Conservation (phyloP, 2,797 vertebrate genomes). For the Synaphobranchus kaupii region DNA sequence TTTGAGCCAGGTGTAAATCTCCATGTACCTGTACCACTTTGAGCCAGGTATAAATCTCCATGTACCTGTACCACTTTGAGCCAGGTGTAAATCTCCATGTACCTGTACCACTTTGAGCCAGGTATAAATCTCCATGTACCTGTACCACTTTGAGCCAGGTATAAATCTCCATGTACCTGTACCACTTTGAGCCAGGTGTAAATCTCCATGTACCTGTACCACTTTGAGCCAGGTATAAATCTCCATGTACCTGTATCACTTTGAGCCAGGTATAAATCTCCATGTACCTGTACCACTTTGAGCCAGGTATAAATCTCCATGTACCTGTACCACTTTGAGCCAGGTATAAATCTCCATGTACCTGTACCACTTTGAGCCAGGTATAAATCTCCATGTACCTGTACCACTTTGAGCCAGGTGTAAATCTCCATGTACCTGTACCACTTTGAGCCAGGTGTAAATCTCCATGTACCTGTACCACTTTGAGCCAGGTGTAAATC, state of each 20-base stretch:
- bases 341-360: not conserved
- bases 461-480: not conserved
- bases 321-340: not conserved
- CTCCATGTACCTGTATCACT: not conserved
- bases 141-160: not conserved
- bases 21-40: not conserved
- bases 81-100: not conserved
- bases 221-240: not conserved
- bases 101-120: not conserved
- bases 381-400: not conserved
- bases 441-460: not conserved
- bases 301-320: not conserved
- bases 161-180: not conserved
- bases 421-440: not conserved
- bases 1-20: not conserved
- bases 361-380: not conserved
- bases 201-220: not conserved
- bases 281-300: not conserved
- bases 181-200: not conserved
- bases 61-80: not conserved
- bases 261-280: not conserved
- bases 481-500: not conserved
- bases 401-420: not conserved
- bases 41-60: not conserved
- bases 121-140: not conserved